Conservation (phyloP, 2,797 vertebrate genomes). For the Microchirus variegatus region DNA sequence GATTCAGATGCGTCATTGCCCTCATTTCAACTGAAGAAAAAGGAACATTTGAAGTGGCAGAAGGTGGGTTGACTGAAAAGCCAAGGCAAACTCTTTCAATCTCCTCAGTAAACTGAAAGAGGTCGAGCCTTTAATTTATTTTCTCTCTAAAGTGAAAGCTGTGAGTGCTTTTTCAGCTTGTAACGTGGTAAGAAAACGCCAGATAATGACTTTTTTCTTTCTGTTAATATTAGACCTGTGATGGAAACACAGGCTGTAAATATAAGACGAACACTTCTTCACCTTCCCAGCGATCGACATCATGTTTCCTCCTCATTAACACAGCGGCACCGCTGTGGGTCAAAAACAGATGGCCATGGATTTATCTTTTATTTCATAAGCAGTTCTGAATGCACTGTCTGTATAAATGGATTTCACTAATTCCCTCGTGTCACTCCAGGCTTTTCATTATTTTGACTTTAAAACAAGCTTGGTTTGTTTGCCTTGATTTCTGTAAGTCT, state of each 20-base stretch:
- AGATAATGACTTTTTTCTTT: too few species aligned
- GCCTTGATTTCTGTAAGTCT: not conserved
- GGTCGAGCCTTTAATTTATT: constrained; percentile 19
- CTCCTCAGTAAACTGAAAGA: constrained; percentile 8
- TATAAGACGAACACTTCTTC: too few species aligned
- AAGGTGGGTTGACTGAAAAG: constrained; percentile 1
- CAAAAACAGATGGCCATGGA: constrained; percentile 9
- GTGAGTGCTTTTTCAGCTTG: not conserved
- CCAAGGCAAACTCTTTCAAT: constrained; percentile 23
- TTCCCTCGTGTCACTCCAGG: constrained; percentile 5
- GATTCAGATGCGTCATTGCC: too few species aligned
- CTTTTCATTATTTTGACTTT: constrained; percentile 11
- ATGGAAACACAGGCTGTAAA: not conserved
- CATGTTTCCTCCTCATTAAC: constrained; percentile 13
- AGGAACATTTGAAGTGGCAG: not conserved
- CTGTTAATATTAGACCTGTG: not conserved
- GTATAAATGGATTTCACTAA: constrained; percentile 10
- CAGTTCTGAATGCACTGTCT: constrained; percentile 3
- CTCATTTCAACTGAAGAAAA: not conserved
- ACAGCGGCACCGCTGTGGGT: not conserved
- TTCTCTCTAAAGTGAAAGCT: constrained; percentile 8
- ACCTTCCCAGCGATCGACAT: not conserved
- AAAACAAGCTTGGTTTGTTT: not conserved
- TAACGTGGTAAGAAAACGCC: constrained; percentile 6
- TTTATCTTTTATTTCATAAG: constrained; percentile 19